Evolutionary conservation across 2,113 vertebrate species (phyloP).

Genomic region (Pan troglodytes): NHGRI_mPanTro3-v2.1_pri NC_072403.2:121979501-121980000

Average conservation of each 20-base stretch:
- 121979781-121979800: neutral
- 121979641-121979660: constrained; percentile 9
- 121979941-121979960: neutral
- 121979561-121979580: neutral
- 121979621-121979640: neutral
- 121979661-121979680: constrained; percentile 37
- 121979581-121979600: neutral
- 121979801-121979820: neutral
- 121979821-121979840: neutral
- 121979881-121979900: neutral
- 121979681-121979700: neutral
- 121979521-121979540: neutral
- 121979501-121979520: neutral
- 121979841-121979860: neutral
- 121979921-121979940: neutral
- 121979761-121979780: neutral
- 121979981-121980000: neutral
- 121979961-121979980: neutral
- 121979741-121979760: neutral
- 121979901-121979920: neutral
- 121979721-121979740: neutral
- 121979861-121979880: neutral
- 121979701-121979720: neutral
- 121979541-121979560: neutral
- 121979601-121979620: neutral